Evolutionary conservation across 2,797 vertebrate species (phyloP).

Genomic region (Pogonophryne albipinna): DNA sequence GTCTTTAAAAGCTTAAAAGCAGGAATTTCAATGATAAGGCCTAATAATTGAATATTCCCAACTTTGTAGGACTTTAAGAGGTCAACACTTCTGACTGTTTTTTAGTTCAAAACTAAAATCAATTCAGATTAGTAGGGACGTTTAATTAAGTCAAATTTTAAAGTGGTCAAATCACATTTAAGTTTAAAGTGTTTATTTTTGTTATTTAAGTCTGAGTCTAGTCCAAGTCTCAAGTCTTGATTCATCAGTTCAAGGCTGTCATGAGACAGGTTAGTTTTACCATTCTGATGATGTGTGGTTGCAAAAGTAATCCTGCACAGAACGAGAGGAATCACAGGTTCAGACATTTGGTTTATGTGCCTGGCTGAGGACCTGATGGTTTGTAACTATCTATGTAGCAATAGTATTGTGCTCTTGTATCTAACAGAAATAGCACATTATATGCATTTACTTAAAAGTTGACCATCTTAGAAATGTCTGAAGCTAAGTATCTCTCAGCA

Average conservation of each 20-base stretch:
- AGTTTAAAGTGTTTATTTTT: background rate
- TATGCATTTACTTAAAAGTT: background rate
- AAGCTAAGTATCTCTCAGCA: background rate
- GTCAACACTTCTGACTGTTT: background rate
- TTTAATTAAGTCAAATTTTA: background rate
- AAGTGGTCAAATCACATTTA: background rate
- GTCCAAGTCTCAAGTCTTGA: no score
- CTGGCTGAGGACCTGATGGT: no score
- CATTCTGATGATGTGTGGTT: no score
- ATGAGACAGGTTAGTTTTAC: no score
- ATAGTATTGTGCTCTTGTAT: background rate
- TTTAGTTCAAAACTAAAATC: background rate
- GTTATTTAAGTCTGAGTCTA: background rate
- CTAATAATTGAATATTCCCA: background rate
- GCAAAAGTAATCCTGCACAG: no score
- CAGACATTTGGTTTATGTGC: no score
- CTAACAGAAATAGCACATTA: background rate
- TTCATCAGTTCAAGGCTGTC: no score
- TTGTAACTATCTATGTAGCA: no score
- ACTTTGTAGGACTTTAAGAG: background rate
- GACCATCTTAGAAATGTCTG: background rate
- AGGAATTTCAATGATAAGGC: background rate
- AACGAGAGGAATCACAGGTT: no score
- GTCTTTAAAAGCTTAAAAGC: background rate
- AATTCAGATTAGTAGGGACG: background rate